These are phyloP conservation scores for Bombus soroeensis DNA, from an alignment of 1,140 invertebrate species.

Conservation along the genomic window DNA sequence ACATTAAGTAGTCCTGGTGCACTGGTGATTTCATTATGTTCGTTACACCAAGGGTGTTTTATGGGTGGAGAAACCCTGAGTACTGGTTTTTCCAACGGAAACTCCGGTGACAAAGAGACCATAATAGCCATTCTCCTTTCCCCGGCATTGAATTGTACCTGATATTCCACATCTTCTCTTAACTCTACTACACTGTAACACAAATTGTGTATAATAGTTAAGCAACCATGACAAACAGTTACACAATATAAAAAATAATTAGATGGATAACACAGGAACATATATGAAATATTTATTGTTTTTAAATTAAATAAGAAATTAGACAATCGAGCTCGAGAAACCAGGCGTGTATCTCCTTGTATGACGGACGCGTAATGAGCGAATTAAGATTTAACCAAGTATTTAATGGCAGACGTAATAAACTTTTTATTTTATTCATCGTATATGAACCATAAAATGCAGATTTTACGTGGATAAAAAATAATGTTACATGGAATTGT, in stretches of 20 bases:
- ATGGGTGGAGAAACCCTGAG: conserved; percentile 87
- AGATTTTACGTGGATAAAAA: background rate
- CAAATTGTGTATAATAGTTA: background rate
- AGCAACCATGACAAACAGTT: background rate
- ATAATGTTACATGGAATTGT: conserved; percentile 39
- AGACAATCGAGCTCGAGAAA: background rate
- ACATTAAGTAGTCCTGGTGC: conserved; percentile 89
- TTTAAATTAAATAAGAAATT: background rate
- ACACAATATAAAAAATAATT: background rate
- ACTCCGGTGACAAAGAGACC: conserved; percentile 86
- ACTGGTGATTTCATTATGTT: conserved; percentile 86
- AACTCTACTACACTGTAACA: conserved; percentile 87
- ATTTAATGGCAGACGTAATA: background rate
- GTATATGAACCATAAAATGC: background rate
- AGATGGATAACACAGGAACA: background rate
- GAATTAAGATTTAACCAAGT: background rate
- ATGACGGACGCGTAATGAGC: background rate
- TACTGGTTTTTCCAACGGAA: conserved; percentile 89
- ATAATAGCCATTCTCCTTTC: conserved; percentile 86
- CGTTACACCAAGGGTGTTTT: conserved; percentile 87
- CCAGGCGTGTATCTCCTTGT: background rate
- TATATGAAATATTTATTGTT: background rate
- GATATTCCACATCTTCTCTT: conserved; percentile 87
- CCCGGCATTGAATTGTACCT: conserved; percentile 86
- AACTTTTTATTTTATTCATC: background rate